phyloP scores from a whole-genome alignment of 2,888 invertebrate species.

The Neoitamus cyanurus region DNA sequence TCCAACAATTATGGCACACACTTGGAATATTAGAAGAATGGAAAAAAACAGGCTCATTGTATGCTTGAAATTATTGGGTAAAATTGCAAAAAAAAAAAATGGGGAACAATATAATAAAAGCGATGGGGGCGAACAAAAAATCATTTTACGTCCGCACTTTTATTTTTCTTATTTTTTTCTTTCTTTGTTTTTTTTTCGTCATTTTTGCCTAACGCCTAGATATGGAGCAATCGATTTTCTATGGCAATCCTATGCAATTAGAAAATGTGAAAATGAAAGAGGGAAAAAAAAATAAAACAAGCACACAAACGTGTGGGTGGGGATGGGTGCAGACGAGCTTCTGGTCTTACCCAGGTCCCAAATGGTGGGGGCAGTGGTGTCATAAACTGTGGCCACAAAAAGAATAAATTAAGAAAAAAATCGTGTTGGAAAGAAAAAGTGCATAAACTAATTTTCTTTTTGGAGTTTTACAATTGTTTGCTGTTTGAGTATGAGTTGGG shows the following conservation, averaged over 20 bases:
- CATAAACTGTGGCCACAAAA: no score
- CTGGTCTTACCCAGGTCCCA: no score
- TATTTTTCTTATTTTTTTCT: background rate
- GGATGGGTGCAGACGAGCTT: no score
- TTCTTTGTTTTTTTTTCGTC: background rate
- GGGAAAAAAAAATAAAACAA: background rate
- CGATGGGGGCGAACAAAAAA: no score
- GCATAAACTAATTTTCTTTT: no score
- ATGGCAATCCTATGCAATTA: background rate
- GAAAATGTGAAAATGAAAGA: background rate
- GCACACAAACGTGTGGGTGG: background rate
- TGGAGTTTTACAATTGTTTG: no score
- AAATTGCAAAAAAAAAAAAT: background rate
- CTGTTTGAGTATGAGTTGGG: no score
- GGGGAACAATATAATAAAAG: background rate
- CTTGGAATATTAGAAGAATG: background rate
- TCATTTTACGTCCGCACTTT: no score
- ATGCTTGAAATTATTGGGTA: background rate
- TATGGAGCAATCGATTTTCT: background rate
- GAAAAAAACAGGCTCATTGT: no score
- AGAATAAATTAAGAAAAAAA: no score
- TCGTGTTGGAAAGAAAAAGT: no score
- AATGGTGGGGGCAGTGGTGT: no score
- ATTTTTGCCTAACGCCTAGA: background rate
- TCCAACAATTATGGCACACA: background rate